These are phyloP conservation scores for Baronia brevicornis DNA, from an alignment of 2,888 invertebrate genomes.

Conservation along the genomic window DNA sequence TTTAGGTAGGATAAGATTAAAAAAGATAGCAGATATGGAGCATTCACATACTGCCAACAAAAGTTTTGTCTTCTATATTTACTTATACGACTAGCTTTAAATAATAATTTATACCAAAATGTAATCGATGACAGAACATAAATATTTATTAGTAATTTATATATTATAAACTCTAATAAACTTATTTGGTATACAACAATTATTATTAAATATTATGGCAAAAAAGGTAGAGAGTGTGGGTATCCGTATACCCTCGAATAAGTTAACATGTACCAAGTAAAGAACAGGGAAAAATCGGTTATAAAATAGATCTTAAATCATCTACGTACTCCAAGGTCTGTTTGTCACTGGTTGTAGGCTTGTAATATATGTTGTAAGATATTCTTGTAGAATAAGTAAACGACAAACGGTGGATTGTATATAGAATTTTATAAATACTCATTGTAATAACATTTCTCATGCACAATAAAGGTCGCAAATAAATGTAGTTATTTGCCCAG, in stretches of 20 bases:
- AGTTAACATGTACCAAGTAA: too few species aligned
- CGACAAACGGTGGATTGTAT: slow-evolving; percentile 2
- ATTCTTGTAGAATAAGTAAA: slow-evolving; percentile 16
- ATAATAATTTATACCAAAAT: too few species aligned
- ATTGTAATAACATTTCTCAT: slow-evolving; percentile 4
- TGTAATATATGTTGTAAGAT: slow-evolving; percentile 17
- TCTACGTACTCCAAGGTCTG: slow-evolving; percentile 9
- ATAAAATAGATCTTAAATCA: slow-evolving; percentile 4
- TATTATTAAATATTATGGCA: too few species aligned
- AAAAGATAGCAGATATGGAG: not conserved
- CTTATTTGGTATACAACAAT: too few species aligned
- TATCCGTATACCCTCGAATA: too few species aligned
- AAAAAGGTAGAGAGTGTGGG: too few species aligned
- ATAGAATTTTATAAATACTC: slow-evolving; percentile 6
- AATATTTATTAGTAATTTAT: too few species aligned
- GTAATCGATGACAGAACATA: too few species aligned
- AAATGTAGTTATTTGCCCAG: slow-evolving; percentile 6
- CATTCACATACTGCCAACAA: slow-evolving; percentile 8
- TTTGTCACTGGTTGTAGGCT: slow-evolving; percentile 5
- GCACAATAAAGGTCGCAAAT: slow-evolving; percentile 2
- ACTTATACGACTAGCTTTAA: too few species aligned
- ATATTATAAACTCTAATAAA: too few species aligned
- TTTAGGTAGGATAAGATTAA: not conserved
- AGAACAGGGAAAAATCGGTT: too few species aligned
- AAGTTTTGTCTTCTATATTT: too few species aligned